phyloP scores from a whole-genome alignment of 2,888 invertebrate genomes.

The Orthonychiurus folsomi region DNA sequence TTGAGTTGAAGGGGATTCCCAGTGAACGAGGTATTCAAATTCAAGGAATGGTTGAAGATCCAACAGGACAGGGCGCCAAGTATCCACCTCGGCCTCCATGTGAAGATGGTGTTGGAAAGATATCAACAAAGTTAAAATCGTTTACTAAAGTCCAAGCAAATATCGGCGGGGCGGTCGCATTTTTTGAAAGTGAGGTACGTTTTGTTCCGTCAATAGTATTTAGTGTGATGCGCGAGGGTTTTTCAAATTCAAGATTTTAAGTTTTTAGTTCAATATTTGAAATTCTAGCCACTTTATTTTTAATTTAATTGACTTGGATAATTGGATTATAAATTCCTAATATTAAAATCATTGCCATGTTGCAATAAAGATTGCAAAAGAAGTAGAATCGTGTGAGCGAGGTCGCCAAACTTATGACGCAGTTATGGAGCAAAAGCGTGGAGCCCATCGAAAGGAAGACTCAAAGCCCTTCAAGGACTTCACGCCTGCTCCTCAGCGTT shows the following conservation, averaged over 20 bases:
- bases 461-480: background rate
- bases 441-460: background rate
- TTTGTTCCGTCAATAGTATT: no score
- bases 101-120: constrained; percentile 2
- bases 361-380: background rate
- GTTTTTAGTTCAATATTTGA: no score
- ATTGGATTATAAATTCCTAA: no score
- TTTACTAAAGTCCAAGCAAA: background rate
- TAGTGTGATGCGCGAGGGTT: no score
- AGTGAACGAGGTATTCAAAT: background rate
- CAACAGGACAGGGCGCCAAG: background rate
- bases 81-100: background rate
- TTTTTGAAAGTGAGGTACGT: constrained; percentile 6
- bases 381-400: background rate
- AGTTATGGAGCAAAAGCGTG: background rate
- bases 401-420: background rate
- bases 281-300: no score
- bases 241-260: no score
- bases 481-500: background rate
- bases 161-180: constrained; percentile 1
- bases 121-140: background rate
- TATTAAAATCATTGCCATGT: no score
- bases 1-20: constrained; percentile 2
- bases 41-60: background rate
- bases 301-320: no score